phyloP scores from a whole-genome alignment of 2,113 vertebrate genomes.

The Oreochromis tanganicae region DNA sequence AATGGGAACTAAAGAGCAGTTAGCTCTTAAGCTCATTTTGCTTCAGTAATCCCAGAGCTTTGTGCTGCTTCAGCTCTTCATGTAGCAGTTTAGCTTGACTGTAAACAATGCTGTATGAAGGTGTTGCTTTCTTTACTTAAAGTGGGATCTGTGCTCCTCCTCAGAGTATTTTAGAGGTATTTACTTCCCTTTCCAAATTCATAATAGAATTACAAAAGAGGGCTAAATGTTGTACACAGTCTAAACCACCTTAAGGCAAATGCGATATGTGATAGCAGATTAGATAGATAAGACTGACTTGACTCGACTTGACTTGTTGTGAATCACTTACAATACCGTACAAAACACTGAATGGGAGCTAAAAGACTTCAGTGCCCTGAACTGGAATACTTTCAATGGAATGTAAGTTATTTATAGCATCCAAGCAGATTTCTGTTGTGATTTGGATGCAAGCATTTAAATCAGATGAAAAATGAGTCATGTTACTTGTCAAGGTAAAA shows the following conservation, averaged over 20 bases:
- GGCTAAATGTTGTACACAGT: not conserved
- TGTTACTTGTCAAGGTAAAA: not conserved
- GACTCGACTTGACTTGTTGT: not conserved
- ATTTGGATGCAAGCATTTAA: not conserved
- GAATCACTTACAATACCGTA: slow-evolving; percentile 1
- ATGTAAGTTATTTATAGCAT: not conserved
- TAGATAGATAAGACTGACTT: not conserved
- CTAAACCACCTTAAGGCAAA: not conserved
- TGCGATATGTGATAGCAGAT: not conserved
- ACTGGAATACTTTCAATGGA: not conserved
- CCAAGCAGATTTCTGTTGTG: not conserved
- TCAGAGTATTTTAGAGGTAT: not conserved
- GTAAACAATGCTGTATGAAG: not conserved
- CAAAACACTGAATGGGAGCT: not conserved
- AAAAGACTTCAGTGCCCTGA: not conserved
- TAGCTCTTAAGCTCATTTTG: not conserved
- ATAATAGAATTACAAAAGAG: not conserved
- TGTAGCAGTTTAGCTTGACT: not conserved
- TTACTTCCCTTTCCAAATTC: not conserved
- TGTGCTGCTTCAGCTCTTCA: not conserved
- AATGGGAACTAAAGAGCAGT: not conserved
- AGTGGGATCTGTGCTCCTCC: not conserved
- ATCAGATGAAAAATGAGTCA: not conserved
- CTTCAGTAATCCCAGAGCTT: not conserved
- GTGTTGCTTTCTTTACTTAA: not conserved